Evolutionary conservation across 2,888 invertebrate genomes (phyloP).

Genomic region (Oscheius sp.): DNA sequence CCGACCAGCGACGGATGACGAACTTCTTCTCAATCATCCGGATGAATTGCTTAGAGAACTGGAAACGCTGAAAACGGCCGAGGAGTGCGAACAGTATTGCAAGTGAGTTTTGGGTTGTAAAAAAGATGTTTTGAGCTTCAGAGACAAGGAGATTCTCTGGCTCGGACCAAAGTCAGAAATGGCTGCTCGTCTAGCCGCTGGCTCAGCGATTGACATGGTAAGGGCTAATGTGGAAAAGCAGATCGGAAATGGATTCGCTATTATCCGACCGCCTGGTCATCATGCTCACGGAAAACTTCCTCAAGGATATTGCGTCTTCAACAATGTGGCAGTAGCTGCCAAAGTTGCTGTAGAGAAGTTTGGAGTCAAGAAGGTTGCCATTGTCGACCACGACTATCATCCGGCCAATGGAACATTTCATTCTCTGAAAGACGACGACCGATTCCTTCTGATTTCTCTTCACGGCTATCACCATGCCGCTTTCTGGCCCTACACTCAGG

Average conservation of each 20-base stretch:
- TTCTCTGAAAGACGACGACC: conserved; percentile 44
- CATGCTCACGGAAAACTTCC: conserved; percentile 81
- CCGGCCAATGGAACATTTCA: conserved; percentile 59
- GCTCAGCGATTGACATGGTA: conserved; percentile 58
- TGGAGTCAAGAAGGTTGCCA: conserved; percentile 52
- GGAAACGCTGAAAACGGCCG: conserved; percentile 40
- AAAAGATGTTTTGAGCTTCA: conserved; percentile 3
- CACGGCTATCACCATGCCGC: conserved; percentile 60
- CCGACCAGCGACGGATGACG: conserved; percentile 58
- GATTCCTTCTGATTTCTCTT: conserved; percentile 54
- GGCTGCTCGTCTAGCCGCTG: conserved; percentile 58
- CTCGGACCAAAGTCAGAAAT: conserved; percentile 49
- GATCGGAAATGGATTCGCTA: conserved; percentile 86
- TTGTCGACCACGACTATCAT: conserved; percentile 62
- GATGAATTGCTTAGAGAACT: conserved; percentile 50
- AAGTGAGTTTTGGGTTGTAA: conserved; percentile 26
- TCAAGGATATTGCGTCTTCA: conserved; percentile 95
- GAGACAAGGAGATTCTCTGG: conserved; percentile 62
- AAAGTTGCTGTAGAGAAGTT: conserved; percentile 78
- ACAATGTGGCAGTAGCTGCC: conserved; percentile 94
- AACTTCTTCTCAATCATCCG: conserved; percentile 56
- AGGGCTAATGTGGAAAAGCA: conserved; percentile 52
- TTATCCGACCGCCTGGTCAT: conserved; percentile 92
- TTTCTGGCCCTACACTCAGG: conserved; percentile 59
- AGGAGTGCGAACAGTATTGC: conserved; percentile 61